Evolutionary conservation across 2,113 vertebrate genomes (phyloP), one percentile per base, ranked within the genome.

Genomic region (Xyliphius kryptos): DNA sequence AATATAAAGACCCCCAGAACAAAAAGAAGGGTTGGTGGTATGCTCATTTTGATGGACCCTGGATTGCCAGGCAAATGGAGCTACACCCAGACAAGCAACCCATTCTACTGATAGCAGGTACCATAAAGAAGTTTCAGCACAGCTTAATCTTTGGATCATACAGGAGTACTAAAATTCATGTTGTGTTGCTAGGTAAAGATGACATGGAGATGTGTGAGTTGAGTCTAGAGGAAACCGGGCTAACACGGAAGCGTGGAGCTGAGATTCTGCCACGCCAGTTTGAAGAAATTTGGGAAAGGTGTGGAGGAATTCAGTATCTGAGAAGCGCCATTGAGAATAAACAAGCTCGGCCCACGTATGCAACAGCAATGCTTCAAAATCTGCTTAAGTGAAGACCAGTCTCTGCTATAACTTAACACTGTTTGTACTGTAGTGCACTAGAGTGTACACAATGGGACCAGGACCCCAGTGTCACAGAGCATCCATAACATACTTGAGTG

Each of bases 201-300:
- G 96, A 99, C 56, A 97, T 98, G 90, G 96, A 99, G 83, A 99
- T 99, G 96, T 99, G 96, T 2, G 96, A 99, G 88, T 86, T 99
- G 66, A 99, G 91, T 67, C 91, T 99, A 26, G 93, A 99, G 74
- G 96, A 98, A 82, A 99, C 96, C 1, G 96, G 96, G 38, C 85
- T 99, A 76, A 97, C 96, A 44, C 85, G 95, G 40, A 99, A 99
- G 81, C 89, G 92, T 1, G 96, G 96, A 0, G 95, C 95, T 1
- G 96, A 99, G 82, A 93, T 99, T 74, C 82, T 99, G 66, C 88
- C 93, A 0, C 84, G 93, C 49, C 95, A 97, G 82, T 99, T 97
- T 21, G 95, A 99, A 71, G 96, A 99, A 66, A 91, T 99, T 64
- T 99, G 96, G 96, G 96, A 99, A 73, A 91, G 93, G 76, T 99